Base-by-base conservation (phyloP, 2,113 vertebrate species). In the Phylloscopus trochiloides region DNA sequence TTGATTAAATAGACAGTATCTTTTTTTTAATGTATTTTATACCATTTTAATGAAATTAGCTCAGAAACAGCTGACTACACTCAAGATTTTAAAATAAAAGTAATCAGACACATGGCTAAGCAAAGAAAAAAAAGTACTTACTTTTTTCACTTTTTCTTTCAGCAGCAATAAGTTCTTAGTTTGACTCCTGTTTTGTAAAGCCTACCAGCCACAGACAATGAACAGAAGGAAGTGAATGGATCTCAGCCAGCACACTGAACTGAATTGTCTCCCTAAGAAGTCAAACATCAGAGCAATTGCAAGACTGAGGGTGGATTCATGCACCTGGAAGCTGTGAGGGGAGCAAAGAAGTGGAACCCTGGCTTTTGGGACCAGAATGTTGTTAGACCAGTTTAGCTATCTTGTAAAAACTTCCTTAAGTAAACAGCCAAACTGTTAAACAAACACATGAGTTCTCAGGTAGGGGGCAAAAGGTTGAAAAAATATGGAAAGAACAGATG, bases 391-490 rank as follows among this genome's bases (percentile, higher is more conserved):
- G 82, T 76, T 92, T 51, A 68, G 28, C 6, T 86, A 73, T 77
- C 88, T 65, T 76, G 71, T 88, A 51, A 73, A 88, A 95, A 90
- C 34, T 70, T 88, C 94, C 86, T 38, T 71, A 84, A 43, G 48
- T 52, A 92, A 94, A 91, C n/a, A 86, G 18, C 38, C 68, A 88
- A 67, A 92, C 21, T 77, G 82, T 48, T 93, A 77, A 83, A 79
- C 36, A 88, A 95, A 83, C 55, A 75, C 57, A 77, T 1, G 3
- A 73, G 17, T 65, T 76, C 54, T 86, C 51, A 86, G 54, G 77
- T 72, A 75, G 43, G 70, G 81, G 85, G 48, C 31, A 94, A 93
- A 58, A 82, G 34, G 22, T 6, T 80, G 25, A 66, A 90, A 58
- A 93, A 14, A 43, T 62, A 45, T 4, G 6, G 36, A 71, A 55